These are phyloP conservation scores for Oryzias woworae DNA, from an alignment of 2,113 vertebrate genomes.

Conservation along the genomic window DNA sequence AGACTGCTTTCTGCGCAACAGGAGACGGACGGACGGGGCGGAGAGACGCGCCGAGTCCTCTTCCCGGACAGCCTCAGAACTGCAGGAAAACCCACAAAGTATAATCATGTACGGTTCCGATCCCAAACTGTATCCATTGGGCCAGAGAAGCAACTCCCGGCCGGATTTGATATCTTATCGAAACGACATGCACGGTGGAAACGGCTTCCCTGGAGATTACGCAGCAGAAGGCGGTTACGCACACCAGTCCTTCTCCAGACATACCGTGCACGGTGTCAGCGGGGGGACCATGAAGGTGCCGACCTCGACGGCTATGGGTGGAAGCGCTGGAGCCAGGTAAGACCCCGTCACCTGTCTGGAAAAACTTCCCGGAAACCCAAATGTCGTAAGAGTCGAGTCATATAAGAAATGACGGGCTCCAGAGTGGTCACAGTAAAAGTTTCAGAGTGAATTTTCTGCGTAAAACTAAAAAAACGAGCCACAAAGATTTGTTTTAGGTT, in stretches of 20 bases:
- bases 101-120: constrained; percentile 70
- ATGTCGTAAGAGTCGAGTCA: no score
- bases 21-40: constrained; percentile 28
- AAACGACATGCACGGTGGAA: constrained; percentile 54
- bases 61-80: neutral
- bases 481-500: no score
- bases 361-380: no score
- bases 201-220: constrained; percentile 46
- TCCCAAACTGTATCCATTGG: constrained; percentile 18
- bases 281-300: constrained; percentile 2
- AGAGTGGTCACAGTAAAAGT: no score
- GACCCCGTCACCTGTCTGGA: neutral
- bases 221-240: constrained; percentile 13
- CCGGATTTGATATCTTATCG: constrained; percentile 58
- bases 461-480: no score
- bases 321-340: neutral
- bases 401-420: no score
- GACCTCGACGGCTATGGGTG: neutral
- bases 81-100: neutral
- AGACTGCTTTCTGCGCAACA: constrained; percentile 64
- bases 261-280: constrained; percentile 55
- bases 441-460: no score
- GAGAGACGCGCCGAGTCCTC: constrained; percentile 27
- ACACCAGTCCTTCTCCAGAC: constrained; percentile 38
- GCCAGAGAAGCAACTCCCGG: constrained; percentile 59